Conservation (phyloP, 2,113 vertebrate genomes). For the Chloebia gouldiae region DNA sequence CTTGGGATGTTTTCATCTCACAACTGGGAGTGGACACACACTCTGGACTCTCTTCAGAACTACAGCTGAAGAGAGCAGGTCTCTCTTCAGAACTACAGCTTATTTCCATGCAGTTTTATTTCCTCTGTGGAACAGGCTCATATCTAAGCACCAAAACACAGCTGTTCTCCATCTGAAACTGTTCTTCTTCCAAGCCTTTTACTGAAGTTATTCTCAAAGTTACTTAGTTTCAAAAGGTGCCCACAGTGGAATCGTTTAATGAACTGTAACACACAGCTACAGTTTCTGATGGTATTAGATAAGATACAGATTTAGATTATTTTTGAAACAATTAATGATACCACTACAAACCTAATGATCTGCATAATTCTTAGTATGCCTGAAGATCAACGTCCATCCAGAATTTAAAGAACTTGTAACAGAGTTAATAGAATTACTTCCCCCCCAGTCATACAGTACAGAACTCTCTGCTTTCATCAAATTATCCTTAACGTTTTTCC, state of each 20-base stretch:
- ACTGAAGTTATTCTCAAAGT: constrained; percentile 1
- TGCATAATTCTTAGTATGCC: neutral
- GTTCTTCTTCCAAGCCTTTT: neutral
- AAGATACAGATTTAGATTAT: neutral
- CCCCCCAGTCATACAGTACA: neutral
- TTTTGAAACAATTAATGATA: constrained; percentile 45
- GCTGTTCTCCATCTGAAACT: neutral
- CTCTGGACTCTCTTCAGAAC: neutral
- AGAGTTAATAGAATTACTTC: neutral
- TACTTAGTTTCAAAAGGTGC: constrained; percentile 21
- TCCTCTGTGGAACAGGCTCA: neutral
- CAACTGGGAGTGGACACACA: neutral
- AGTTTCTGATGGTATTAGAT: neutral
- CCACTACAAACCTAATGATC: constrained; percentile 16
- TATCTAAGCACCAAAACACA: neutral
- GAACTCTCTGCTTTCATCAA: neutral
- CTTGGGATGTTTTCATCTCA: neutral
- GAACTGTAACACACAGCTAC: neutral
- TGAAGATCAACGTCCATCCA: neutral
- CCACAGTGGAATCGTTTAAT: constrained; percentile 13
- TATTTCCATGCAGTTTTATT: neutral
- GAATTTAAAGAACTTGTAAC: constrained; percentile 12
- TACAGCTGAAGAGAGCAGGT: neutral
- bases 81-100: neutral
- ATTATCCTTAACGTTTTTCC: neutral